Evolutionary conservation across 2,113 vertebrate species (phyloP).

Genomic region (Phylloscopus trochiloides): DNA sequence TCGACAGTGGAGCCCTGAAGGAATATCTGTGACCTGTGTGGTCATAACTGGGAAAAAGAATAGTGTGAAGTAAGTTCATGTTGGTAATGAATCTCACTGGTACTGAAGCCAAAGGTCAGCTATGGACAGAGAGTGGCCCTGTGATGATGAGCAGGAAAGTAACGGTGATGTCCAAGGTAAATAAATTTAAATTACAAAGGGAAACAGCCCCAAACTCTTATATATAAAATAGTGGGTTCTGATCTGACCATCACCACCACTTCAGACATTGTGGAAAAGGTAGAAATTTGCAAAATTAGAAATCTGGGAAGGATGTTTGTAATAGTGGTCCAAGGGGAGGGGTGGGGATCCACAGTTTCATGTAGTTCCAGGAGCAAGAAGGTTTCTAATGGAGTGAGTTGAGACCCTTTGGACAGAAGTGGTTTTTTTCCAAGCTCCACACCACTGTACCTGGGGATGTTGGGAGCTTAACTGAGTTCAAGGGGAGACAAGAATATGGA

Average conservation of each 20-base stretch:
- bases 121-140: not conserved
- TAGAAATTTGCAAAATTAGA: not conserved
- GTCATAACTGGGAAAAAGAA: not conserved
- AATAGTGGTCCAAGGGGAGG: fast-evolving
- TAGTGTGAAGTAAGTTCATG: not conserved
- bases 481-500: not conserved
- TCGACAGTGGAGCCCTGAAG: not conserved
- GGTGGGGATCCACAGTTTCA: fast-evolving
- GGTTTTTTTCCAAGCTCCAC: not conserved
- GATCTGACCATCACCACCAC: not conserved
- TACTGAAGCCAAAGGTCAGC: not conserved
- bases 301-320: not conserved
- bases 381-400: not conserved
- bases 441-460: fast-evolving
- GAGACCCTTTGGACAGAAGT: not conserved
- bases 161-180: not conserved
- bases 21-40: not conserved
- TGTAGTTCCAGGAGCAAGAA: not conserved
- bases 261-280: not conserved
- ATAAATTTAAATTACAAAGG: not conserved
- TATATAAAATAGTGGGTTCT: not conserved
- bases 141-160: not conserved
- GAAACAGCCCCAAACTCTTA: not conserved
- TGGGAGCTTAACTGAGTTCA: not conserved
- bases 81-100: not conserved